These are phyloP conservation scores for Tipula unca DNA, from an alignment of 2,888 invertebrate genomes.

Conservation along the genomic window DNA sequence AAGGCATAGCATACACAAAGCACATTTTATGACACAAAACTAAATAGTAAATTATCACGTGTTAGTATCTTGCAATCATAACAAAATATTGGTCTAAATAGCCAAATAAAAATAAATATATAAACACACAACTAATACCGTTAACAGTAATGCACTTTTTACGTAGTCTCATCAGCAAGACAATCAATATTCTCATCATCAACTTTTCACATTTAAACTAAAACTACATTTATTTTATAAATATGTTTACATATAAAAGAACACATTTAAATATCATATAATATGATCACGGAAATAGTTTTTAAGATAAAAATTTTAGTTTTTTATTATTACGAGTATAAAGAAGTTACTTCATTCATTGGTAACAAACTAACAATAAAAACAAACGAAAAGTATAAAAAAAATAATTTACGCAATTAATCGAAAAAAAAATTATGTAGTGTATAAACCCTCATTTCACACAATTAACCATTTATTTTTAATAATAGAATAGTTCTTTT, in stretches of 20 bases:
- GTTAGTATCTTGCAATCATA: neutral
- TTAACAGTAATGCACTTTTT: neutral
- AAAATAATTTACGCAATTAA: neutral
- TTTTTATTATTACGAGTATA: neutral
- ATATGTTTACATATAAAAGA: neutral
- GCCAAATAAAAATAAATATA: neutral
- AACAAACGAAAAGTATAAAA: neutral
- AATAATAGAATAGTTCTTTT: too few relatives aligned
- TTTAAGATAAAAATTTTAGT: neutral
- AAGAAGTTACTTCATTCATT: neutral
- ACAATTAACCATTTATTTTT: neutral
- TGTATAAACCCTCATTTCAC: neutral
- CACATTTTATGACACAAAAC: neutral
- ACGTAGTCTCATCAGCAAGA: neutral
- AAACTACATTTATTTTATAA: neutral
- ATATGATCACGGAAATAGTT: neutral
- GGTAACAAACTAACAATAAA: neutral
- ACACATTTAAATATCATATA: neutral
- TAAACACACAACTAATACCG: neutral
- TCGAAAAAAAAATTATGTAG: neutral
- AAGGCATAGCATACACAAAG: neutral
- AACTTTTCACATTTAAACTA: neutral
- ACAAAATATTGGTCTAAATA: neutral
- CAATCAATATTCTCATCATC: neutral
- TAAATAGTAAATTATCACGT: neutral